Conservation (phyloP, 2,888 invertebrate species). For the Coleophora deauratella region DNA sequence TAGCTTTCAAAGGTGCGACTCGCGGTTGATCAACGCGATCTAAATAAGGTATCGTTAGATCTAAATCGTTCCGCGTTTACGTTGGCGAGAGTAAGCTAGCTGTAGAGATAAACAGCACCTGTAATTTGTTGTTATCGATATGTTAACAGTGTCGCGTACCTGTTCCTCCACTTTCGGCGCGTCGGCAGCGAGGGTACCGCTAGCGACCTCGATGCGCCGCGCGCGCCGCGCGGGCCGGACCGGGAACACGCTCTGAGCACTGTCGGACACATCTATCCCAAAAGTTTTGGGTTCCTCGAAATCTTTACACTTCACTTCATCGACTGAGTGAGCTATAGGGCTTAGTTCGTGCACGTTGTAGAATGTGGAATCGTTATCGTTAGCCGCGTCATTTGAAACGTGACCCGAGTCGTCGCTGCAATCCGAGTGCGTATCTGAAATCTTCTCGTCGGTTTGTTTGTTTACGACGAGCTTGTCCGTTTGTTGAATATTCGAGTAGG, state of each 20-base stretch:
- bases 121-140: constrained; percentile 65
- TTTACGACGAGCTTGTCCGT: constrained; percentile 47
- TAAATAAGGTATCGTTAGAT: constrained; percentile 36
- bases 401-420: constrained; percentile 89
- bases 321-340: constrained; percentile 33
- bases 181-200: constrained; percentile 65
- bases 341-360: constrained; percentile 48
- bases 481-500: constrained; percentile 30
- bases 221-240: constrained; percentile 63
- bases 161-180: constrained; percentile 71
- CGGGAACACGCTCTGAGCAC: constrained; percentile 57
- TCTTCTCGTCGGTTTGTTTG: constrained; percentile 63
- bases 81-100: constrained; percentile 20
- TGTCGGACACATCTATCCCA: constrained; percentile 51
- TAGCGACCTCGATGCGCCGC: constrained; percentile 69
- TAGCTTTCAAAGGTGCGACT: constrained; percentile 42
- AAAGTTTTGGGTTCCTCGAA: constrained; percentile 55
- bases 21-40: constrained; percentile 26
- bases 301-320: constrained; percentile 57
- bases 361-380: constrained; percentile 75
- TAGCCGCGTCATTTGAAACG: constrained; percentile 86
- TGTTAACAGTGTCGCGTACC: constrained; percentile 69
- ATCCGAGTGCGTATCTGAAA: constrained; percentile 77
- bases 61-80: constrained; percentile 35
- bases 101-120: constrained; percentile 42